Conservation (phyloP, 2,797 vertebrate species). For the Pteropus rufus region DNA sequence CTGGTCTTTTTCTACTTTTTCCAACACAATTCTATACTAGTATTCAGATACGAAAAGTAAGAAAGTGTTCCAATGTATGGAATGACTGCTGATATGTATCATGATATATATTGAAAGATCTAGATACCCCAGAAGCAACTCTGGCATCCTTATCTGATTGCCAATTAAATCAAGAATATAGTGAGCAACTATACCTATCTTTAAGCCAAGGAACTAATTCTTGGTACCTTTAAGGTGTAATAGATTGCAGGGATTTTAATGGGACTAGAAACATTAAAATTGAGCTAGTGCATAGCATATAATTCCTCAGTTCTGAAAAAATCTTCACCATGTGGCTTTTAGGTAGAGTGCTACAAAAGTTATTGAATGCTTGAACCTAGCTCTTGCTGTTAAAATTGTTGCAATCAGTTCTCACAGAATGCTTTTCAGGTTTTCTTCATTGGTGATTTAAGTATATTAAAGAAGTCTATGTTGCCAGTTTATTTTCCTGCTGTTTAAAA, state of each 20-base stretch:
- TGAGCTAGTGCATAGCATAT: no score
- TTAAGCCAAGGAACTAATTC: background rate
- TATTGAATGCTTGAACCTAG: background rate
- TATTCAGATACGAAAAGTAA: background rate
- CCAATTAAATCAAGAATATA: slow-evolving; percentile 20
- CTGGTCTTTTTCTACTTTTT: background rate
- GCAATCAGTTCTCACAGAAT: background rate
- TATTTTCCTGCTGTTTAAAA: slow-evolving; percentile 4
- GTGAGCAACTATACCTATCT: background rate
- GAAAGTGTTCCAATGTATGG: background rate
- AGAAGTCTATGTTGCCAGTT: background rate
- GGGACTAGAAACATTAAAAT: background rate
- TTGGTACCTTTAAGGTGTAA: background rate
- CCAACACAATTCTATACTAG: background rate
- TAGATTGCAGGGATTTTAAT: slow-evolving; percentile 19
- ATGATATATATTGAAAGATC: background rate
- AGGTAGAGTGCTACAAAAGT: background rate
- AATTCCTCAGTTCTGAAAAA: background rate
- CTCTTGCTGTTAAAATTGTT: slow-evolving; percentile 31
- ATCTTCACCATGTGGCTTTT: background rate
- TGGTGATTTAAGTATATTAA: background rate
- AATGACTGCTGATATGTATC: background rate
- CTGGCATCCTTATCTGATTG: background rate
- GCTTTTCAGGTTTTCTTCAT: background rate
- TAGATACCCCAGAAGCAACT: background rate